Evolutionary conservation across 2,888 invertebrate genomes (phyloP).

Genomic region (Drosophila subquinaria): DNA sequence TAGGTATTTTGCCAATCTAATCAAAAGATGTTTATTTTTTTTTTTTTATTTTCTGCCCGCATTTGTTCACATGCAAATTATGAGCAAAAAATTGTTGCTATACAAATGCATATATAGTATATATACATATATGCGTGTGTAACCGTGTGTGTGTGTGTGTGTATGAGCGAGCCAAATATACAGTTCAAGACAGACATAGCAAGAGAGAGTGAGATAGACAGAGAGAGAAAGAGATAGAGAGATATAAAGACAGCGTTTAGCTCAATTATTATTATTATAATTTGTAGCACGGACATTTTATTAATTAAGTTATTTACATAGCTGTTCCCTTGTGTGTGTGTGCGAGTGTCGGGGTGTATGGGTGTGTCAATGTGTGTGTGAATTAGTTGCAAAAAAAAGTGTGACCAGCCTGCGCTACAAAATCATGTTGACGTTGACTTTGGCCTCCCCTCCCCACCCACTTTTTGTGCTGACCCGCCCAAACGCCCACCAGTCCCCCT

Average conservation of each 20-base stretch:
- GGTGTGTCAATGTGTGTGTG: slow-evolving; percentile 10
- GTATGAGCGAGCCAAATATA: slow-evolving; percentile 33
- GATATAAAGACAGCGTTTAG: slow-evolving; percentile 25
- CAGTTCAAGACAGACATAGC: slow-evolving; percentile 49
- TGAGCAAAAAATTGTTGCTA: slow-evolving; percentile 38
- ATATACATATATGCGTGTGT: slow-evolving; percentile 12
- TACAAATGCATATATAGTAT: slow-evolving; percentile 42
- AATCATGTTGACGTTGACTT: slow-evolving; percentile 21
- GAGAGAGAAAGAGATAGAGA: slow-evolving; percentile 9
- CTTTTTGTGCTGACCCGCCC: background rate
- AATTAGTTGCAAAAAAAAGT: slow-evolving; percentile 19
- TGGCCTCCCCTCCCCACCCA: slow-evolving; percentile 8
- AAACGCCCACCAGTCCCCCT: slow-evolving; percentile 10
- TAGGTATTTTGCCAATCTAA: slow-evolving; percentile 19
- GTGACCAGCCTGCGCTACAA: slow-evolving; percentile 41
- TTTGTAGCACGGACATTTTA: slow-evolving; percentile 47
- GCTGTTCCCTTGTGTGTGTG: slow-evolving; percentile 35
- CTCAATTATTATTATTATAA: slow-evolving; percentile 27
- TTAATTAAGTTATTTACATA: slow-evolving; percentile 49
- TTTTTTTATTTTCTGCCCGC: slow-evolving; percentile 4
- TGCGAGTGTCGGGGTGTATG: slow-evolving; percentile 13
- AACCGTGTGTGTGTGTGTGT: slow-evolving; percentile 22
- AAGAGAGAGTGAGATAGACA: slow-evolving; percentile 11
- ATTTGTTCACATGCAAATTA: slow-evolving; percentile 46
- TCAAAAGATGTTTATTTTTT: slow-evolving; percentile 8